phyloP scores from a whole-genome alignment of 2,888 invertebrate genomes.

The Zaprionus lineosus region DNA sequence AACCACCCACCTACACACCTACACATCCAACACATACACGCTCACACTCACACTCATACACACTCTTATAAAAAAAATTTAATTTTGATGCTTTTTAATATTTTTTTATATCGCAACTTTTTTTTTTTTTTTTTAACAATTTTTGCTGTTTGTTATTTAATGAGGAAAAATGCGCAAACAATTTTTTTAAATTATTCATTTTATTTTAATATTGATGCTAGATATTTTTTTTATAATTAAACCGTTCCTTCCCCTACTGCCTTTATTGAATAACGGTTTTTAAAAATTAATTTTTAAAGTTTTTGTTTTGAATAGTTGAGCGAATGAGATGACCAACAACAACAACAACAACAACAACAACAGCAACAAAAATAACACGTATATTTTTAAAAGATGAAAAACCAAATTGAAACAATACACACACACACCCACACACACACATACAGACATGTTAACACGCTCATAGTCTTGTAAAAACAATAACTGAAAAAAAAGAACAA shows the following conservation, averaged over 20 bases:
- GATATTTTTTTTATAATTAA: slow-evolving; percentile 10
- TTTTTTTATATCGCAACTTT: slow-evolving; percentile 2
- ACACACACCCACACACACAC: slow-evolving; percentile 1
- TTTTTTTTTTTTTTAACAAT: slow-evolving; percentile 4
- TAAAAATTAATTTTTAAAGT: not conserved
- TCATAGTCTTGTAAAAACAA: slow-evolving; percentile 57
- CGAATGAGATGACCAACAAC: slow-evolving; percentile 2
- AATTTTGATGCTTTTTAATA: slow-evolving; percentile 14
- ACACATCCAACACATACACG: not conserved
- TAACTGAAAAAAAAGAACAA: slow-evolving; percentile 10
- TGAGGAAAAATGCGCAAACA: slow-evolving; percentile 48
- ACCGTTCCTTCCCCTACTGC: not conserved
- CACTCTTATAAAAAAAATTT: not conserved
- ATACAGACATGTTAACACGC: slow-evolving; percentile 53
- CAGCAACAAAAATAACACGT: slow-evolving; percentile 7
- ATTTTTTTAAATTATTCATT: no score
- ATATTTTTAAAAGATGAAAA: slow-evolving; percentile 5
- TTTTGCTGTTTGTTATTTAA: slow-evolving; percentile 35
- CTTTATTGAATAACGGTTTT: slow-evolving; percentile 14
- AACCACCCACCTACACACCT: slow-evolving; percentile 10
- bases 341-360: slow-evolving; percentile 13
- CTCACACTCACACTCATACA: slow-evolving; percentile 1
- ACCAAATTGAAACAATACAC: slow-evolving; percentile 29
- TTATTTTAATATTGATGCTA: slow-evolving; percentile 7
- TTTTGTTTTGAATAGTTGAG: not conserved